Evolutionary conservation across 2,888 invertebrate species (phyloP), one percentile per base, ranked within the genome.

Genomic region (Crossocerus cetratus): DNA sequence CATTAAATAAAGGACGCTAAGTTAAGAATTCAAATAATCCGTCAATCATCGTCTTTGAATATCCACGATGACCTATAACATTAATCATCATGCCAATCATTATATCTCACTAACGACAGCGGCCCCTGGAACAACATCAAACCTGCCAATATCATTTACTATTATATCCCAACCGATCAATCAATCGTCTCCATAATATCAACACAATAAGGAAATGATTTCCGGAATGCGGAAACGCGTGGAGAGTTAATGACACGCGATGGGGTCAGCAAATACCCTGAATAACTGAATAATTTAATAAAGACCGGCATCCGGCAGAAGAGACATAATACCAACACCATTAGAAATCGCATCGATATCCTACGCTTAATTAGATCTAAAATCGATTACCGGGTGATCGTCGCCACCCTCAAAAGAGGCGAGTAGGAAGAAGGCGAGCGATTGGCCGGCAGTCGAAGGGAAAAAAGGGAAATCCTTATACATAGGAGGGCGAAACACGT

Each of bases 401-500:
- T 32, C 44, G 64, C 64, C 60, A 69, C 64, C 69, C 56, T n/a
- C 23, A 22, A 22, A 22, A 13, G 58, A 58, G 22, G n/a, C 32
- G 22, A 32, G 32, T 11, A 32, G 32, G 32, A 32, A 32, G 32
- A 32, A 32, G 32, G 49, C n/a, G 16, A 16, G 14, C 16, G 43
- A 5, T 43, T 43, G 11, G 49, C 49, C 14, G 14, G n/a, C 14
- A 49, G 13, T 4, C 49, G 61, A 68, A 72, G 72, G 72, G 61
- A 72, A 68, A 72, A 74, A 74, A 74, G 61, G 68, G 64, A 72
- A 72, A 72, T 72, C 44, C 54, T 45, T 53, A 61, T 64, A 79
- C 68, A 76, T 71, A 74, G 32, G 32, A 8, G 32, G 32, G 32
- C 65, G 66, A 68, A 67, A 77, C 73, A 69, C 77, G 78, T 71